Percentiles rank a stretch among this genome's conserved stretches.
phyloP scores from a whole-genome alignment of 1,140 invertebrate species.

The Hycleus phaleratus region DNA sequence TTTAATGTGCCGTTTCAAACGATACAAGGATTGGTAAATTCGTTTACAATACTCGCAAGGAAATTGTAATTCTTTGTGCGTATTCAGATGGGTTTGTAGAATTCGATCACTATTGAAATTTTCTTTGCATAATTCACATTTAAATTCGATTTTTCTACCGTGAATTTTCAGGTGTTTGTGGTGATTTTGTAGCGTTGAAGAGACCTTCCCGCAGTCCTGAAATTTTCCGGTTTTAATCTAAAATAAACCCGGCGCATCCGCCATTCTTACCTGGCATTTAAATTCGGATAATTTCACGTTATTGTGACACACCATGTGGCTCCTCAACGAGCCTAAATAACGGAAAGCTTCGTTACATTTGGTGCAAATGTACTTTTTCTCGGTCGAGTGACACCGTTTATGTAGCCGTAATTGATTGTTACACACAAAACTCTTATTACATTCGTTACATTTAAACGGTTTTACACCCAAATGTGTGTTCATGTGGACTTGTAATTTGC shows the following conservation, averaged over 20 bases:
- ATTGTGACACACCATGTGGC: constrained; percentile 26
- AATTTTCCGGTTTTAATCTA: background rate
- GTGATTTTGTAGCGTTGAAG: constrained; percentile 9
- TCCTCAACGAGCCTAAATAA: constrained; percentile 23
- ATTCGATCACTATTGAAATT: constrained; percentile 24
- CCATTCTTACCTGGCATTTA: constrained; percentile 23
- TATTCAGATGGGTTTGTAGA: constrained; percentile 22
- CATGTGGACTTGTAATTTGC: constrained; percentile 55
- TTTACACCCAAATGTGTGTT: constrained; percentile 59
- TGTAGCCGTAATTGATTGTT: constrained; percentile 48
- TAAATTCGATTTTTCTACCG: constrained; percentile 21
- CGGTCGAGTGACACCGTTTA: constrained; percentile 43
- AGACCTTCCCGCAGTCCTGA: background rate
- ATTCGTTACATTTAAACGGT: constrained; percentile 54
- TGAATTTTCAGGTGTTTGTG: constrained; percentile 19
- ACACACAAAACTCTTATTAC: constrained; percentile 53
- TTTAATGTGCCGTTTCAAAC: constrained; percentile 27
- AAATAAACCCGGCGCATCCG: background rate
- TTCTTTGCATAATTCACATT: constrained; percentile 25
- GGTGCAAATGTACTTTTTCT: constrained; percentile 26
- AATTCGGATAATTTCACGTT: constrained; percentile 22
- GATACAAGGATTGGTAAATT: constrained; percentile 28
- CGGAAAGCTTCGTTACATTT: constrained; percentile 27
- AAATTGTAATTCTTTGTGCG: constrained; percentile 28
- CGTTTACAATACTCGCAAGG: constrained; percentile 31